phyloP scores from a whole-genome alignment of 2,113 vertebrate genomes.

The Stegastes partitus region DNA sequence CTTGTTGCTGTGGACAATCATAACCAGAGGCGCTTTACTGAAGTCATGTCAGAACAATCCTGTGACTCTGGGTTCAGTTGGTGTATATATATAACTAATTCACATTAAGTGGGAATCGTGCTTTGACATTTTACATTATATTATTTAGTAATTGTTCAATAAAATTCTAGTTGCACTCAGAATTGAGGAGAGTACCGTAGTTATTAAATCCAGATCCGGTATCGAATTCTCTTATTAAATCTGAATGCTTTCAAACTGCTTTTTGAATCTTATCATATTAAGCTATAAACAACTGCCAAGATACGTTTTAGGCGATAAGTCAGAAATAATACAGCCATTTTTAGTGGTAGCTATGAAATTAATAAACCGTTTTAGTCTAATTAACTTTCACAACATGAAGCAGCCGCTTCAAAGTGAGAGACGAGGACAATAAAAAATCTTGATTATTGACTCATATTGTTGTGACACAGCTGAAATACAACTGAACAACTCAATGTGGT shows the following conservation, averaged over 20 bases:
- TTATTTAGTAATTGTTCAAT: too few relatives aligned
- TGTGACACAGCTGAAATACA: neutral
- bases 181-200: too few relatives aligned
- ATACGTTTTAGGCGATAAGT: neutral
- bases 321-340: neutral
- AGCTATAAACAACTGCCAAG: too few relatives aligned
- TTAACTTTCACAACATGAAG: neutral
- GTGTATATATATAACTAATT: neutral
- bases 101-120: too few relatives aligned
- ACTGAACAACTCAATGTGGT: too few relatives aligned
- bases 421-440: neutral
- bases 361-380: neutral
- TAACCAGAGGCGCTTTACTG: neutral
- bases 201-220: too few relatives aligned
- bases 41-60: slow-evolving; percentile 13
- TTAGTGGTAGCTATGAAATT: slow-evolving; percentile 1
- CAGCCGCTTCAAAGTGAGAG: slow-evolving; percentile 2
- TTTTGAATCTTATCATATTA: too few relatives aligned
- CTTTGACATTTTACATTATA: too few relatives aligned
- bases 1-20: slow-evolving; percentile 15
- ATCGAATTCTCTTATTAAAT: too few relatives aligned
- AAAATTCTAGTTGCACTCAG: too few relatives aligned
- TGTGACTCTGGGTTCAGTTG: neutral
- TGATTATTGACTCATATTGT: neutral
- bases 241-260: too few relatives aligned